Conservation (phyloP, 2,888 invertebrate genomes). For the Synanthedon vespiformis region DNA sequence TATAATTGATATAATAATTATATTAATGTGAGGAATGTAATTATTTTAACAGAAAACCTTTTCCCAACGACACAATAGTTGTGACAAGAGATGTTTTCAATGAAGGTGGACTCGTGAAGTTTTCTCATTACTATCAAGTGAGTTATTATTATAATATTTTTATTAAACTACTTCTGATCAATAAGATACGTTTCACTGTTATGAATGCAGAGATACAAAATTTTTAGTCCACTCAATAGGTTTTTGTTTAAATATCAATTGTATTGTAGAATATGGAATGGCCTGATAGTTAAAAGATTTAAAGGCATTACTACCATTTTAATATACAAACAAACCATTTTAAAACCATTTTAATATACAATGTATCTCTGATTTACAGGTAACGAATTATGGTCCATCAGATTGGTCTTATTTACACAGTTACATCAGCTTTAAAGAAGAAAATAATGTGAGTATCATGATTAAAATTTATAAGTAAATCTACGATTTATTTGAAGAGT, state of each 20-base stretch:
- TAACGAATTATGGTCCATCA: conserved; percentile 52
- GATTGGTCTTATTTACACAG: conserved; percentile 34
- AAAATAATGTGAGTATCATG: conserved; percentile 18
- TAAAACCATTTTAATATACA: too few species aligned
- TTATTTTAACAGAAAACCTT: too few species aligned
- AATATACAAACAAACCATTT: too few species aligned
- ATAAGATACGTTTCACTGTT: too few species aligned
- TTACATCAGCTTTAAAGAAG: conserved; percentile 22
- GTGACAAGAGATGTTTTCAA: not conserved
- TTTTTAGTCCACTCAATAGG: too few species aligned
- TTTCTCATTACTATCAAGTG: not conserved
- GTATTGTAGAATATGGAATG: too few species aligned
- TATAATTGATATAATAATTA: not conserved
- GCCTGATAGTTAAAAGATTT: too few species aligned
- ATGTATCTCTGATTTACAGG: conserved; percentile 19
- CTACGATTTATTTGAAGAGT: too few species aligned
- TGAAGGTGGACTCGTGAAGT: not conserved
- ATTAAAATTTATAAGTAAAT: too few species aligned
- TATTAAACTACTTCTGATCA: not conserved
- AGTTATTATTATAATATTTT: not conserved
- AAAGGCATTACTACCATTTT: too few species aligned
- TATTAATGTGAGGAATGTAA: not conserved
- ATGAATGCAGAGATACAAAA: too few species aligned
- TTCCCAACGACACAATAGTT: not conserved
- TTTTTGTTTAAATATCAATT: too few species aligned